phyloP scores from a whole-genome alignment of 2,113 vertebrate genomes.

The Psophia crepitans region DNA sequence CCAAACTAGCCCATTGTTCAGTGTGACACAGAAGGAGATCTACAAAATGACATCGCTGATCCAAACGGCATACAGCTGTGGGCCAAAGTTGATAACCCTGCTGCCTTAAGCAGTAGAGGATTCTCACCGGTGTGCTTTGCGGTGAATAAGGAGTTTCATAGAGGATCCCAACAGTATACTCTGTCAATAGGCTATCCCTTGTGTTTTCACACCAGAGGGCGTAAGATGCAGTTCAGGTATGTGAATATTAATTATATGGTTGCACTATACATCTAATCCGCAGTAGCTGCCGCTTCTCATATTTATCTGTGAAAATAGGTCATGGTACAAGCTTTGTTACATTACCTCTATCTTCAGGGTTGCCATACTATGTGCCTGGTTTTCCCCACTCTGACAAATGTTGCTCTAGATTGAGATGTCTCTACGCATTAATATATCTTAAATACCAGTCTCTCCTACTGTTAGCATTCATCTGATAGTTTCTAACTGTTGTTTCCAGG shows the following conservation, averaged over 20 bases:
- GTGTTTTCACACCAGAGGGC: background rate
- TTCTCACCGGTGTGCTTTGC: accelerated
- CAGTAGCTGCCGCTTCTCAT: background rate
- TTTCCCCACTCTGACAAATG: background rate
- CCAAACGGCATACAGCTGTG: background rate
- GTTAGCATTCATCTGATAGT: background rate
- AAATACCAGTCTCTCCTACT: background rate
- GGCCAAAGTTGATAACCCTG: background rate
- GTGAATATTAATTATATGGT: background rate
- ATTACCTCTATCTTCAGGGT: background rate
- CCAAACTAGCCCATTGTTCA: background rate
- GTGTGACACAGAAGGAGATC: background rate
- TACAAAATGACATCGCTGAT: background rate
- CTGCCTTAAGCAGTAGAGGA: background rate
- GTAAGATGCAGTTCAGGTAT: background rate
- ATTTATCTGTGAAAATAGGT: background rate
- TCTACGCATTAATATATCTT: background rate
- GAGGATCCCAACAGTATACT: background rate
- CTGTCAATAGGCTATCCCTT: background rate
- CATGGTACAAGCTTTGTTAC: background rate
- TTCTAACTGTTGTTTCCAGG: background rate
- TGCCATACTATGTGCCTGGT: background rate
- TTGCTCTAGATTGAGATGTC: background rate
- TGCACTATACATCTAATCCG: background rate
- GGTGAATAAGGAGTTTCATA: accelerated